Conservation (phyloP, 2,888 invertebrate genomes). For the Pollenia labialis region DNA sequence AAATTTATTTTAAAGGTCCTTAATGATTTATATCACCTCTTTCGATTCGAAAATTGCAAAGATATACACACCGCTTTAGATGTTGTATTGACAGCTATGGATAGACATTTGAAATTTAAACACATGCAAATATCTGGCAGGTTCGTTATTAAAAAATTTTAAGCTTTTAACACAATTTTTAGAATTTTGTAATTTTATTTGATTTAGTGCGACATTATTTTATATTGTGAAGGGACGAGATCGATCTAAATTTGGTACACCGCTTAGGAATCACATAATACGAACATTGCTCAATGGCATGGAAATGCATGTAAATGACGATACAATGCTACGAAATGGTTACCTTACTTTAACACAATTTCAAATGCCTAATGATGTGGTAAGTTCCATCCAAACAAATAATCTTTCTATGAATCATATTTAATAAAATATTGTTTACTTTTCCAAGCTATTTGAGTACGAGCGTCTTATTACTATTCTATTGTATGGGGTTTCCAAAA, state of each 20-base stretch:
- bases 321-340: constrained; percentile 98
- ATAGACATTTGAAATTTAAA: constrained; percentile 92
- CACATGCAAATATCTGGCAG: constrained; percentile 97
- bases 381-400: constrained; percentile 82
- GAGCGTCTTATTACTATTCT: constrained; percentile 93
- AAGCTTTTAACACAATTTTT: background rate
- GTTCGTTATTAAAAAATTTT: constrained; percentile 84
- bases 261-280: constrained; percentile 91
- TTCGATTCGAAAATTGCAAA: constrained; percentile 92
- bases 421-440: background rate
- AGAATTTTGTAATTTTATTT: constrained; percentile 24
- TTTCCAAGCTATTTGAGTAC: constrained; percentile 93
- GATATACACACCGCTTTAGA: constrained; percentile 90
- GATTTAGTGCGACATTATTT: constrained; percentile 93
- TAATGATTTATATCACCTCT: constrained; percentile 95
- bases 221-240: constrained; percentile 96
- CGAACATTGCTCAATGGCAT: constrained; percentile 94
- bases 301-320: constrained; percentile 92
- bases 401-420: background rate
- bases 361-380: constrained; percentile 97
- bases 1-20: constrained; percentile 87
- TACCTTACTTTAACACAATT: constrained; percentile 97
- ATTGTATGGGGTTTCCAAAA: constrained; percentile 91
- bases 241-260: constrained; percentile 89
- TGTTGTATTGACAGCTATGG: constrained; percentile 95